Evolutionary conservation across 2,797 vertebrate genomes (phyloP), one percentile per base, ranked within the genome.

Genomic region (Pipistrellus pipistrellus): DNA sequence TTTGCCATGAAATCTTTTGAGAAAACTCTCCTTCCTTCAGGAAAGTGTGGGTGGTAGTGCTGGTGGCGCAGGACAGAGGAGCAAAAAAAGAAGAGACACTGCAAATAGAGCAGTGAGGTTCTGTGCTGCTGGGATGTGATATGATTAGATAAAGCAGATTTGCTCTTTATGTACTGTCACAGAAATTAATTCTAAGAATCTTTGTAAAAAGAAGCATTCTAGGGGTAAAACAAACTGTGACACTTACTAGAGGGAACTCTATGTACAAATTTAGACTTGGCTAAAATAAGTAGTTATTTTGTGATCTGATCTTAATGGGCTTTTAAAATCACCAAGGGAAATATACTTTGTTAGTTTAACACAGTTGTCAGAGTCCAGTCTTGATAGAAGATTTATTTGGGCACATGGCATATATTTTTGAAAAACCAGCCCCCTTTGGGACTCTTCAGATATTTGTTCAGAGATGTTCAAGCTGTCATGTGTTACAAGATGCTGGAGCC

Each of bases 1-100:
- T 66, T 96, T 89, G 82, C 78, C 6, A 71, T 91, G 44, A 96
- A 85, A 69, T 51, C 82, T 94, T 96, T 95, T 91, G 91, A 93
- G 23, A 44, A 77, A 97, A 62, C 32, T 92, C 32, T 84, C 94
- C 87, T 85, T 55, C 94, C 85, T 95, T 89, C 85, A 71, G 95
- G 92, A 59, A 46, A 59, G 14, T 68, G 18, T 73, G 55, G 90
- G 84, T 64, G 89, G 55, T 27, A 53, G 44, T 69, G 25, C 1
- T 68, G 89, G 64, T 30, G 64, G 48, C 55, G 15, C 0, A 51
- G 76, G 46, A 59, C 38, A 27, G 44, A 14, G 73, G 72, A 90
- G 32, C 9, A 73, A 86, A 91, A 88, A 30, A 13, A 27, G 53
- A 62, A 62, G 64, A 89, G 72, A 86, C 1, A 14, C 53, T 95